These are phyloP conservation scores for Etheostoma nigrum DNA, from an alignment of 2,797 vertebrate genomes.

Conservation along the genomic window DNA sequence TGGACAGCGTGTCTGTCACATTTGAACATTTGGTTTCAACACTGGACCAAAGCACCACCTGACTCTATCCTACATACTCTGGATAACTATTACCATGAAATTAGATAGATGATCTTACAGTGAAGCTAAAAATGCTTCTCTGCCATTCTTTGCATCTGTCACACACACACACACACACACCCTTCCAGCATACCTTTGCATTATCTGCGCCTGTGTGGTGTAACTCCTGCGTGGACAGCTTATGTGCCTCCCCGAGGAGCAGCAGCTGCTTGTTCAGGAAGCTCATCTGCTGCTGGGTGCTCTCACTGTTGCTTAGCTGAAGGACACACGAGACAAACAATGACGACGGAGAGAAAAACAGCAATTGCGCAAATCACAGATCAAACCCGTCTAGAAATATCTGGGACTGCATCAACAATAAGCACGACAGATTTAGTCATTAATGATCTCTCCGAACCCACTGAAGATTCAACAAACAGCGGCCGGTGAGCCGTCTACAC, in stretches of 20 bases:
- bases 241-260: conserved; percentile 96
- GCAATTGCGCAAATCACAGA: conserved; percentile 51
- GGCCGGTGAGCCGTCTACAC: conserved; percentile 3
- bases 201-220: conserved; percentile 90
- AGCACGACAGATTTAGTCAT: not conserved
- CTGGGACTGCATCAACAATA: conserved; percentile 9
- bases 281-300: conserved; percentile 98
- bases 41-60: no score
- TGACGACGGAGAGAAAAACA: conserved; percentile 72
- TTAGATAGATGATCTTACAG: not conserved
- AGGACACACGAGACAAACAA: conserved; percentile 73
- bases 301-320: conserved; percentile 96
- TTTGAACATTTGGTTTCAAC: no score
- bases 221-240: conserved; percentile 93
- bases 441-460: not conserved
- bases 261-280: conserved; percentile 98
- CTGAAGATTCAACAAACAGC: not conserved
- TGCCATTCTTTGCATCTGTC: conserved; percentile 13
- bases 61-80: not conserved
- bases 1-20: no score
- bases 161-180: conserved; percentile 26
- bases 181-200: conserved; percentile 86
- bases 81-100: not conserved
- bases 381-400: conserved; percentile 35
- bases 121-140: conserved; percentile 12